Base-by-base conservation (phyloP, 2,797 vertebrate species). In the Loris lydekkerianus region DNA sequence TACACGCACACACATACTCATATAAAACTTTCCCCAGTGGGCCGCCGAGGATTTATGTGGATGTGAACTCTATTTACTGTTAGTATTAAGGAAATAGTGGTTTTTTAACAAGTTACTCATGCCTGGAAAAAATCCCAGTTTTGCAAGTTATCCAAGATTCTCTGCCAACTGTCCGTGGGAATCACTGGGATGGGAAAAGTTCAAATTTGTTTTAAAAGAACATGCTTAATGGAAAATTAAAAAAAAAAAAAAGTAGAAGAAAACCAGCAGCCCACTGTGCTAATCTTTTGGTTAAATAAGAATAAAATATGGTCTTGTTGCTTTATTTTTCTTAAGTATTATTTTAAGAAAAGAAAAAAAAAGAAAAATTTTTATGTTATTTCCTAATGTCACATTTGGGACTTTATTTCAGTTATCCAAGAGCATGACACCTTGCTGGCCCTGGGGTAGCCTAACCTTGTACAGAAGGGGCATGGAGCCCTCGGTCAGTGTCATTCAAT, bases 91-190 rank as follows among this genome's bases (percentile, higher is more conserved):
- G 99, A 99, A 99, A 99, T 99, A 99, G 99, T 99, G 99, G 99
- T 99, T 99, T 99, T 99, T 99, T 99, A 99, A 99, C 99, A 99
- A 99, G 99, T 99, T 99, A 99, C 99, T 99, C 99, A 98, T 98
- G 98, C 98, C 99, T 99, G 99, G 99, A 99, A 99, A 99, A 99
- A 99, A 99, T 99, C 99, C 99, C 99, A 99, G 99, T 98, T 99
- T 99, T 99, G 99, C 99, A 99, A 99, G 99, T 99, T 99, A 99
- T 99, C 99, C 99, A 98, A 98, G 98, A 98, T 99, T 98, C 99
- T 98, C 98, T 99, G 99, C 99, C 99, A 99, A 99, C 98, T 99
- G 98, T 99, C 99, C 99, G 99, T 99, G 99, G 99, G 99, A 99
- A 99, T 99, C 98, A 98, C 98, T 98, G 98, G 98, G 99, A 99